Evolutionary conservation across 2,113 vertebrate species (phyloP).

Genomic region (Colistium nudipinnis): DNA sequence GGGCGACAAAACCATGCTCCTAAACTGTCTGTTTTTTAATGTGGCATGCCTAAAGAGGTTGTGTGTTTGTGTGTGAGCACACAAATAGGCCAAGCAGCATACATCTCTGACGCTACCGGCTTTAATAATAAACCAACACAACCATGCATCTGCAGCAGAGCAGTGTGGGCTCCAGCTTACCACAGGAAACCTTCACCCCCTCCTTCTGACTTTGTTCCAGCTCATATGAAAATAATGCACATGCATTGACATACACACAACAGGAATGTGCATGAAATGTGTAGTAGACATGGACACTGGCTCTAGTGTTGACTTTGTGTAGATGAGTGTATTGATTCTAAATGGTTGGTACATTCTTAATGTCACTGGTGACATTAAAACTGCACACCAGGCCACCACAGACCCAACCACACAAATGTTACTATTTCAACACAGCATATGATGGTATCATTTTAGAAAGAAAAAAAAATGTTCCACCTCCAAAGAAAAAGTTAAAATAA

Average conservation of each 20-base stretch:
- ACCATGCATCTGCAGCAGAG: conserved; percentile 58
- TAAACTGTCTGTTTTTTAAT: not conserved
- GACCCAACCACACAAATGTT: not conserved
- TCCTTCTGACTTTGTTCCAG: not conserved
- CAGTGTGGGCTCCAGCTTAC: conserved; percentile 14
- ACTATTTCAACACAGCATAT: not conserved
- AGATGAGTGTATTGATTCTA: not conserved
- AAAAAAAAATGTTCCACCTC: too few relatives aligned
- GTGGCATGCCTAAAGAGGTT: too few relatives aligned
- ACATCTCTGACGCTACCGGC: conserved; percentile 26
- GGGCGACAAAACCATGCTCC: conserved; percentile 5
- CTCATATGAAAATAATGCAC: not conserved
- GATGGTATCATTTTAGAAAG: not conserved
- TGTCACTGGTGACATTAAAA: too few relatives aligned
- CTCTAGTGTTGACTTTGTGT: not conserved
- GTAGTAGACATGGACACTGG: not conserved
- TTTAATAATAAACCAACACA: conserved; percentile 49
- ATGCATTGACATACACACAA: too few relatives aligned
- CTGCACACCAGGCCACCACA: too few relatives aligned
- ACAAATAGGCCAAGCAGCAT: not conserved
- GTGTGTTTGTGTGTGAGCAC: not conserved
- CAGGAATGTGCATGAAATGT: too few relatives aligned
- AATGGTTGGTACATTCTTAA: too few relatives aligned
- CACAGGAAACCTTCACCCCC: conserved; percentile 8
- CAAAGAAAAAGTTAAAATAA: conserved; percentile 33